Conservation (phyloP, 2,113 vertebrate species). For the Peromyscus californicus region DNA sequence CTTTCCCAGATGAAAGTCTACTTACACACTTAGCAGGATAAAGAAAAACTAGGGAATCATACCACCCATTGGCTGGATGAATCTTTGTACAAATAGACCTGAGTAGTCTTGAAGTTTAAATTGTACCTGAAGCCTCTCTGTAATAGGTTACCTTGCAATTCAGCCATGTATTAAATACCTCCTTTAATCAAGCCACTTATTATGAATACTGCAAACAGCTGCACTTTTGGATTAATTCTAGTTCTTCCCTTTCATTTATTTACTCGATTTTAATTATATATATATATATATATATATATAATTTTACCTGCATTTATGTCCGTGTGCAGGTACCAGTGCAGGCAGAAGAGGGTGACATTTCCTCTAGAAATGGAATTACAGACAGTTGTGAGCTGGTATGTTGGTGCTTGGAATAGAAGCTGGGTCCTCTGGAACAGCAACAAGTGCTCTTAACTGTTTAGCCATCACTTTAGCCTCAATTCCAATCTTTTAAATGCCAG, state of each 20-base stretch:
- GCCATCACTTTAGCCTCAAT: not conserved
- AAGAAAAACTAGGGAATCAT: constrained; percentile 32
- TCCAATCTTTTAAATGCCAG: not conserved
- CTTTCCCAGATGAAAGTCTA: constrained; percentile 58
- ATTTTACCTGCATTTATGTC: not conserved
- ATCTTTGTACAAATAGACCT: not conserved
- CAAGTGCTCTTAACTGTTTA: not conserved
- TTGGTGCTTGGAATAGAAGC: not conserved
- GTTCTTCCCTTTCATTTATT: not conserved
- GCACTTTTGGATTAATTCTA: not conserved
- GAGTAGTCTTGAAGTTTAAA: constrained; percentile 60
- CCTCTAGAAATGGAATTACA: not conserved
- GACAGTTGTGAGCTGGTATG: not conserved
- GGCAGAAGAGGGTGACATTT: not conserved
- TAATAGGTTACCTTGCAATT: not conserved
- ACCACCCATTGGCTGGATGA: not conserved
- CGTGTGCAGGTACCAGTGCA: not conserved
- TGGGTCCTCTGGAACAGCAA: not conserved
- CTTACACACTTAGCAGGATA: constrained; percentile 2
- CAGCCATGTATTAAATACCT: not conserved
- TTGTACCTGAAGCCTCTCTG: not conserved
- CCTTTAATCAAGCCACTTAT: not conserved
- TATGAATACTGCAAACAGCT: not conserved
- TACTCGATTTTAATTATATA: not conserved
- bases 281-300: not conserved